phyloP scores from a whole-genome alignment of 2,888 invertebrate genomes.

The Anthophora plumipes region DNA sequence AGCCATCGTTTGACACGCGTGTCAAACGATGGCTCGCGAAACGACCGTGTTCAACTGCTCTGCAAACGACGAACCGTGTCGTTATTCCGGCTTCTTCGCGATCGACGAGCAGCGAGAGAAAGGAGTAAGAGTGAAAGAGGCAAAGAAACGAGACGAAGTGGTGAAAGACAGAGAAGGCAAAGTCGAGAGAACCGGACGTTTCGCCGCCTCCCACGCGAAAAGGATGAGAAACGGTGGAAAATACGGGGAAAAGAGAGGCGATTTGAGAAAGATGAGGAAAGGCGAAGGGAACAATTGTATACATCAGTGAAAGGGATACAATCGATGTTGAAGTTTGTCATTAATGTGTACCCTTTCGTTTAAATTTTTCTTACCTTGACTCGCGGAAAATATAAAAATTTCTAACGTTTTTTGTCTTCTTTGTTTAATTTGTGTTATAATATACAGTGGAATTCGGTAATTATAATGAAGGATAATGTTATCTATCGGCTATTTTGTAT shows the following conservation, averaged over 20 bases:
- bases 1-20: slow-evolving; percentile 37
- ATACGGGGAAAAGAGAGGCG: slow-evolving; percentile 30
- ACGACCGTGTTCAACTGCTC: slow-evolving; percentile 20
- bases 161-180: slow-evolving; percentile 30
- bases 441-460: too few relatives aligned
- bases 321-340: too few relatives aligned
- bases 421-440: too few relatives aligned
- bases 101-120: slow-evolving; percentile 29
- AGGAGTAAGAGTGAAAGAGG: background rate
- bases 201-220: slow-evolving; percentile 76
- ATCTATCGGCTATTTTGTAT: too few relatives aligned
- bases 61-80: slow-evolving; percentile 20
- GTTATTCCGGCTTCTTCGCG: slow-evolving; percentile 38
- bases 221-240: slow-evolving; percentile 58
- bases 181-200: slow-evolving; percentile 76
- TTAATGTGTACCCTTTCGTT: too few relatives aligned
- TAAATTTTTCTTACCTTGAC: too few relatives aligned
- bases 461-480: too few relatives aligned
- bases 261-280: background rate
- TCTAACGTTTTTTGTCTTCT: too few relatives aligned
- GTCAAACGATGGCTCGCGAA: slow-evolving; percentile 38
- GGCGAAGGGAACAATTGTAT: slow-evolving; percentile 2
- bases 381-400: too few relatives aligned
- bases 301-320: background rate
- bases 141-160: background rate